These are phyloP conservation scores for Myotis brandtii DNA, from an alignment of 2,113 vertebrate genomes.

Conservation along the genomic window DNA sequence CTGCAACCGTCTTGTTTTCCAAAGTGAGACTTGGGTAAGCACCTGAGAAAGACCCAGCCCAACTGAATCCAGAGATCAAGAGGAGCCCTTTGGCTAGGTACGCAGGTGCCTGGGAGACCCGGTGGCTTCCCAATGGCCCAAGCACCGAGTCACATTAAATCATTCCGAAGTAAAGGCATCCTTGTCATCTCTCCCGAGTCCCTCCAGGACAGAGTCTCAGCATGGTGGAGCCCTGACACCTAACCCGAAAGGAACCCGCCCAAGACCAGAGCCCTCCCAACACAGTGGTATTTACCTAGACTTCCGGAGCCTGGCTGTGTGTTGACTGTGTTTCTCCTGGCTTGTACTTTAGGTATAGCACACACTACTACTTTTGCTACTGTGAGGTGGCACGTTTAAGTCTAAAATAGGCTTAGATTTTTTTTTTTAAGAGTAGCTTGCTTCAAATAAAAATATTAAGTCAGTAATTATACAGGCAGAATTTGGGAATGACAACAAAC, in stretches of 20 bases:
- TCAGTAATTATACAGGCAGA: neutral
- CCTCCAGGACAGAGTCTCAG: neutral
- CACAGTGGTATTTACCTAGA: neutral
- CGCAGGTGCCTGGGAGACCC: too few relatives aligned
- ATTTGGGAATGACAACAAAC: neutral
- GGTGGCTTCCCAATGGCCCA: neutral
- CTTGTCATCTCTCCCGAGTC: neutral
- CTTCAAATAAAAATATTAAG: neutral
- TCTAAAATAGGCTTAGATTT: neutral
- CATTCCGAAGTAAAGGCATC: neutral
- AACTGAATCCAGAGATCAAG: neutral
- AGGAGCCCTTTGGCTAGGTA: neutral
- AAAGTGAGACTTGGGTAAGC: neutral
- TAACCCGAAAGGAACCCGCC: neutral
- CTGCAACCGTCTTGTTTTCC: neutral
- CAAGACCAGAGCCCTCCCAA: neutral
- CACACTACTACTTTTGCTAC: accelerated
- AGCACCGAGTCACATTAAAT: neutral
- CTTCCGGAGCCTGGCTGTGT: too few relatives aligned
- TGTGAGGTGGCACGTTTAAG: neutral
- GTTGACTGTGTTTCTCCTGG: neutral
- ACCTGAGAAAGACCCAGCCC: neutral
- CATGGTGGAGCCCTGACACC: neutral
- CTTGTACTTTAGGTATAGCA: accelerated
- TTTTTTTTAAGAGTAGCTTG: neutral